Evolutionary conservation across 1,140 invertebrate species (phyloP).

Genomic region (Lysiphlebus fabarum): DNA sequence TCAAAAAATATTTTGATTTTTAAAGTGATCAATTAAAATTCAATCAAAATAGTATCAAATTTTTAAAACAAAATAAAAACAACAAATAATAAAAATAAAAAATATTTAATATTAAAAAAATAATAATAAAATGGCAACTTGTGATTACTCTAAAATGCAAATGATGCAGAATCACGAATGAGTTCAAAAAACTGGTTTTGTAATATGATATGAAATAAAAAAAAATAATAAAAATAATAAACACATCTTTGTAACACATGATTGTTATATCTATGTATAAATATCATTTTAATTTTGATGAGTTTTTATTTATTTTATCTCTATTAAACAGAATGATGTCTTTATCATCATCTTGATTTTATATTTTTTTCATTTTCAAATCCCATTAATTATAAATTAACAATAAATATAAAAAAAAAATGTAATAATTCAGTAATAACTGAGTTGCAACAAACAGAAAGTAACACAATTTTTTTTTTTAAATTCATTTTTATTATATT

Average conservation of each 20-base stretch:
- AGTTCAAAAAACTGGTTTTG: conserved; percentile 14
- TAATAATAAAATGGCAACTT: conserved; percentile 6
- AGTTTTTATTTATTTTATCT: not conserved
- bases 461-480: not conserved
- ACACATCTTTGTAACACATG: not conserved
- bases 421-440: conserved; percentile 5
- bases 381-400: too few relatives aligned
- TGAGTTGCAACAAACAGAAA: conserved; percentile 13
- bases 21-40: too few relatives aligned
- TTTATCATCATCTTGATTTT: too few relatives aligned
- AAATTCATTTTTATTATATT: too few relatives aligned
- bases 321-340: not conserved
- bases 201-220: not conserved
- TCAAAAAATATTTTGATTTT: too few relatives aligned
- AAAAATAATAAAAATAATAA: not conserved
- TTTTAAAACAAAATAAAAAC: too few relatives aligned
- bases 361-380: too few relatives aligned
- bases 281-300: not conserved
- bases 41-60: too few relatives aligned
- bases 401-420: not conserved
- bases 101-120: not conserved
- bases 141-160: conserved; percentile 15
- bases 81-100: too few relatives aligned
- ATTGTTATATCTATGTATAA: conserved; percentile 4
- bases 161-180: conserved; percentile 16